Evolutionary conservation across 1,140 invertebrate species (phyloP), one percentile per base, ranked within the genome.

Genomic region (Drosophila carrolli): DNA sequence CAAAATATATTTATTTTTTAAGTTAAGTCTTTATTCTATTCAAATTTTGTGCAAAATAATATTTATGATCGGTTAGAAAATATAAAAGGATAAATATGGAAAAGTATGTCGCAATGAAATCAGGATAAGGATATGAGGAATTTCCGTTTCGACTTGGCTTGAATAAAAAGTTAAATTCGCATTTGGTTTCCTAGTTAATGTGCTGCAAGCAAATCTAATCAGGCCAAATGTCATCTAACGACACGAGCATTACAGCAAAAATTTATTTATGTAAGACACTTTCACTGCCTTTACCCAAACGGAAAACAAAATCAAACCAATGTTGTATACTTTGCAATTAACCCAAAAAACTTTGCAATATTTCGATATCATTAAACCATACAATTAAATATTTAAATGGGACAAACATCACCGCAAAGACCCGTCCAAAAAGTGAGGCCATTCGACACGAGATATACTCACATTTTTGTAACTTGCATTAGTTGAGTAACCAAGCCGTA

Each of bases 371-470:
- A 78, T 78, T 23, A 41, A 85, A 40, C 61, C 70, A 68, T 60
- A 46, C 60, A 53, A 57, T 40, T 37, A 62, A 51, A 76, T 56
- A 66, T 53, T 43, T 65, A 84, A 74, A 75, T 63, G 59, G 85
- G 85, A 85, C 85, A 89, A 71, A 89, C 65, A 84, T 89, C 85
- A 89, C 84, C 84, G 81, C 84, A 89, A 82, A 84, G 85, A 89
- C 84, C 84, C 84, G 84, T 89, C 84, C 84, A 89, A 78, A 67
- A 73, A 65, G 63, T 70, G 71, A 74, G 71, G 60, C 80, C 59
- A 68, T 81, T 63, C 29, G 41, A 68, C 37, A 58, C 46, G 71
- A 78, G 75, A 55, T 78, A 53, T 74, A 74, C 66, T 70, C 53
- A 89, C 78, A 73, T 65, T 89, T 89, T 89, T 89, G 77, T 81